These are phyloP conservation scores for Trichonephila clavata DNA, from an alignment of 1,140 invertebrate species.

Conservation along the genomic window DNA sequence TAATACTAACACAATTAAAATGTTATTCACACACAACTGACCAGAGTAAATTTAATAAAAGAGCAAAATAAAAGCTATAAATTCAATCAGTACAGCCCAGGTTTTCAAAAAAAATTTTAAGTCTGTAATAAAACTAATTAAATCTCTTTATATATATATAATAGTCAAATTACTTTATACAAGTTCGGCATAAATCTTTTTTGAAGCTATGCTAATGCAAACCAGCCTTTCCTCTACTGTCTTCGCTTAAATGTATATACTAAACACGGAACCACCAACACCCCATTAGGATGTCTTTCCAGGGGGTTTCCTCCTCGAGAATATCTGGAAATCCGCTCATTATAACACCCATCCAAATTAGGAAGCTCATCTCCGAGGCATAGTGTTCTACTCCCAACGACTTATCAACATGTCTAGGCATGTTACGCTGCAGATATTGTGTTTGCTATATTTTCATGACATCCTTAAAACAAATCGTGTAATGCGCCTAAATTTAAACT, in stretches of 20 bases:
- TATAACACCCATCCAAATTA: conserved; percentile 27
- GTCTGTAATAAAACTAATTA: too few species aligned
- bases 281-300: background rate
- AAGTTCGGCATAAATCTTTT: too few species aligned
- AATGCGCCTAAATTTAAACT: background rate
- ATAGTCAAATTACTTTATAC: too few species aligned
- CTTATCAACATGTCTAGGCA: conserved; percentile 28
- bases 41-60: too few species aligned
- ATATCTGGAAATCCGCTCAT: conserved; percentile 34
- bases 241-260: background rate
- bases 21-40: too few species aligned
- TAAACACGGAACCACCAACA: background rate
- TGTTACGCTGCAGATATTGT: background rate
- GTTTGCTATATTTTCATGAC: background rate
- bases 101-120: too few species aligned
- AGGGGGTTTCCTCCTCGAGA: conserved; percentile 25
- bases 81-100: too few species aligned
- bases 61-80: too few species aligned
- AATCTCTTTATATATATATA: too few species aligned
- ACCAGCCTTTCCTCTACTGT: background rate
- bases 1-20: too few species aligned
- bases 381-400: conserved; percentile 15
- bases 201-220: too few species aligned
- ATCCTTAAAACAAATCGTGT: background rate
- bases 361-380: background rate